These are phyloP conservation scores for Pseudolaguvia tuberculata DNA, from an alignment of 2,113 vertebrate genomes.

Conservation along the genomic window DNA sequence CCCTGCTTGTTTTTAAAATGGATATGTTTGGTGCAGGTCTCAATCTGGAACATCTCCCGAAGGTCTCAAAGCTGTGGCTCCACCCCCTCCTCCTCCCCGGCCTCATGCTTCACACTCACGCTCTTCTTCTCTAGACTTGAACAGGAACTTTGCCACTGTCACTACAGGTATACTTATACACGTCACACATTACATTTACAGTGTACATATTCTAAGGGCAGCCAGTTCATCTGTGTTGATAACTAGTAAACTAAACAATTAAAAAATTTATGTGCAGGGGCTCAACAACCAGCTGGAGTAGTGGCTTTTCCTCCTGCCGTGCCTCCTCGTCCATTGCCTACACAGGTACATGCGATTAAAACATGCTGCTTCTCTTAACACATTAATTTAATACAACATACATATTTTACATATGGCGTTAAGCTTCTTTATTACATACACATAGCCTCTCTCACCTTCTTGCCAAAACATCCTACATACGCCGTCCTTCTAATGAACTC, in stretches of 20 bases:
- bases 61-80: slow-evolving; percentile 75
- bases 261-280: slow-evolving; percentile 52
- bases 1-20: neutral
- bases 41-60: slow-evolving; percentile 96
- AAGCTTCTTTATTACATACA: no score
- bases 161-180: slow-evolving; percentile 67
- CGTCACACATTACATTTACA: neutral
- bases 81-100: slow-evolving; percentile 89
- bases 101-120: slow-evolving; percentile 93
- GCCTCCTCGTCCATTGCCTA: slow-evolving; percentile 89
- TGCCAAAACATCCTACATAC: no score
- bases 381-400: neutral
- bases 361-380: neutral
- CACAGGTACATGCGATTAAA: slow-evolving; percentile 77
- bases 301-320: slow-evolving; percentile 92
- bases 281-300: slow-evolving; percentile 78
- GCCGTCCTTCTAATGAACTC: no score
- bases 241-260: neutral
- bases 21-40: slow-evolving; percentile 72
- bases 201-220: neutral
- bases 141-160: slow-evolving; percentile 81
- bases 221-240: neutral
- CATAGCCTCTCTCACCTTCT: no score
- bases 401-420: neutral
- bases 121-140: slow-evolving; percentile 96